Evolutionary conservation across 1,140 invertebrate genomes (phyloP).

Genomic region (Hypsibius dujardini): DNA sequence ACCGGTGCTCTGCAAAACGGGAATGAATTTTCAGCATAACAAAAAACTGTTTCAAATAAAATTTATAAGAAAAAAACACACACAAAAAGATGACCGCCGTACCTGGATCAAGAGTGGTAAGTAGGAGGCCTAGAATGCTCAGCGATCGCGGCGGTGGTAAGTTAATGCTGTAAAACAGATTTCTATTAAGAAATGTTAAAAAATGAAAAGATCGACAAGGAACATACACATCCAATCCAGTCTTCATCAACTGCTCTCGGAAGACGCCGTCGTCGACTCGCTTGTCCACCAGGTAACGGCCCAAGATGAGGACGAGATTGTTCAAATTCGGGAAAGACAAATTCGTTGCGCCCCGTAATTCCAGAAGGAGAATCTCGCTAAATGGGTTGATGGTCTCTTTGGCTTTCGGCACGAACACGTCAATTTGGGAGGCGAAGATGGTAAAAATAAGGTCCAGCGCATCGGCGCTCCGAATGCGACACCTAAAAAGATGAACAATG

Average conservation of each 20-base stretch:
- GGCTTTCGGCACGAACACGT: background rate
- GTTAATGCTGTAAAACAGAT: background rate
- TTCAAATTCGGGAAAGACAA: background rate
- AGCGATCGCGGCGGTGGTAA: slow-evolving; percentile 6
- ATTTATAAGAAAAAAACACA: too few relatives aligned
- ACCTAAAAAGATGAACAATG: background rate
- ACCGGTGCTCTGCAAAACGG: too few relatives aligned
- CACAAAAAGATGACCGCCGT: too few relatives aligned
- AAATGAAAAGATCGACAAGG: too few relatives aligned
- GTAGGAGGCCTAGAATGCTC: background rate
- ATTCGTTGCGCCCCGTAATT: background rate
- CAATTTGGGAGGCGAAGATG: background rate
- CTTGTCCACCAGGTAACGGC: background rate
- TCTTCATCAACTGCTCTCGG: background rate
- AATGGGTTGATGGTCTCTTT: slow-evolving; percentile 8
- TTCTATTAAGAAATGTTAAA: too few relatives aligned
- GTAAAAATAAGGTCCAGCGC: background rate
- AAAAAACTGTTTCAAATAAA: too few relatives aligned
- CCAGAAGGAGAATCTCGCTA: background rate
- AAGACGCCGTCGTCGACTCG: background rate
- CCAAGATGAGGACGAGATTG: background rate
- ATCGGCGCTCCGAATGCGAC: background rate
- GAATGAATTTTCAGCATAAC: too few relatives aligned
- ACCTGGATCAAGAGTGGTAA: background rate
- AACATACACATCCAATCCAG: background rate